Base-by-base conservation (phyloP, 1,140 invertebrate species). In the Drosophila sechellia region DNA sequence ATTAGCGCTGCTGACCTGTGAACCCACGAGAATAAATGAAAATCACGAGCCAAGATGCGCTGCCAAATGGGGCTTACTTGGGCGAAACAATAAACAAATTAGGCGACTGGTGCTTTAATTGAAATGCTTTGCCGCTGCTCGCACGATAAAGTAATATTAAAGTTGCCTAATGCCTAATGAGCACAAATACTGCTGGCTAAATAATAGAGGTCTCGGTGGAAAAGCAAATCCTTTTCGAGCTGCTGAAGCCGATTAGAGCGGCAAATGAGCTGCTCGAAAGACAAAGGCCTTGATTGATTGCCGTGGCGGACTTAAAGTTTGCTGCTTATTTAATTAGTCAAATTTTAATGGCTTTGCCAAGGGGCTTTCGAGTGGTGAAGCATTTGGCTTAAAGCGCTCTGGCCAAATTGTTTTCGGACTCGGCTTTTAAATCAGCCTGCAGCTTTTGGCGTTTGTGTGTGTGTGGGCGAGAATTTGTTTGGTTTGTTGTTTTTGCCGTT, bases 1-100 rank as follows among this genome's bases (percentile, higher is more conserved):
- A 87, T 86, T 83, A 83, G 65, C 73, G 53, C 48, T 20, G 49
- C 22, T 65, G 64, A 69, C 65, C 65, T 55, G 34, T 37, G 49
- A 69, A 13, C 17, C 42, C 42, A 45, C 31, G 8, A 31, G 31
- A 10, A n/a, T 15, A 15, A 42, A 13, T 6, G 52, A 17, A 34
- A 35, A 40, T 35, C n/a, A 20, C n/a, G 39, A 31, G 17, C 11
- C 35, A 31, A 57, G 15, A 37, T 50, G 22, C 31, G 10, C 2
- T 3, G 43, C 27, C 40, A 34, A 72, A 56, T 54, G 37, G 27
- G 13, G 52, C 25, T 57, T n/a, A 15, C 25, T 17, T 17, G 15
- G 6, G 40, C 3, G 22, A 27, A 59, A 59, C 46, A 72, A 72
- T 72, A 72, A 72, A 72, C 65, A 71, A 72, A 72, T 72, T 59